A percentile compares a stretch with the other conserved stretches of the same genome.
Evolutionary conservation across 2,113 vertebrate species (phyloP).

Genomic region (Hiodon tergisus): DNA sequence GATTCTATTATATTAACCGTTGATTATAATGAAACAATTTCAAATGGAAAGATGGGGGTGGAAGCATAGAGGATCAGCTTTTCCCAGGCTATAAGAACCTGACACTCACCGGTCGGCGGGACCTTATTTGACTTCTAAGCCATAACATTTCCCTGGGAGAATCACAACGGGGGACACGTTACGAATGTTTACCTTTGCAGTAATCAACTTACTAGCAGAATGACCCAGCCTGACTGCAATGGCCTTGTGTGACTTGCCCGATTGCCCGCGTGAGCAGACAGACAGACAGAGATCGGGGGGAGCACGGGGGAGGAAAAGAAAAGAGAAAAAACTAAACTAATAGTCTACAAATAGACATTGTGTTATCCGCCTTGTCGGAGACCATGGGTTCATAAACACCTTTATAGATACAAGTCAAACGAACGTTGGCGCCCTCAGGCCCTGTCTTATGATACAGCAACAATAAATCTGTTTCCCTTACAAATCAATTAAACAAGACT

Average conservation of each 20-base stretch:
- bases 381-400: constrained; percentile 13
- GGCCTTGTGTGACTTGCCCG: not conserved
- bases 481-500: constrained; percentile 24
- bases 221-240: not conserved
- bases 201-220: not conserved
- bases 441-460: constrained; percentile 20
- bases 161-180: not conserved
- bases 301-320: constrained; percentile 5
- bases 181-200: constrained; percentile 7
- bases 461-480: constrained; percentile 28
- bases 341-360: not conserved
- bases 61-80: too few relatives aligned
- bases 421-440: constrained; percentile 5
- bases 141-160: not conserved
- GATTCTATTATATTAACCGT: too few relatives aligned
- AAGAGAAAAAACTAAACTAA: not conserved
- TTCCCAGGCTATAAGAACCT: too few relatives aligned
- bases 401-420: constrained; percentile 18
- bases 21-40: too few relatives aligned
- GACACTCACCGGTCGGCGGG: not conserved
- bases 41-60: too few relatives aligned
- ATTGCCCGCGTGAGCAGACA: not conserved
- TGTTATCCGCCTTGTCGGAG: not conserved
- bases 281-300: not conserved
- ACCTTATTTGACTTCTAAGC: not conserved